A percentile compares a stretch with the other conserved stretches of the same genome.
phyloP scores from a whole-genome alignment of 1,140 invertebrate genomes.

The Drosophila trapezifrons region DNA sequence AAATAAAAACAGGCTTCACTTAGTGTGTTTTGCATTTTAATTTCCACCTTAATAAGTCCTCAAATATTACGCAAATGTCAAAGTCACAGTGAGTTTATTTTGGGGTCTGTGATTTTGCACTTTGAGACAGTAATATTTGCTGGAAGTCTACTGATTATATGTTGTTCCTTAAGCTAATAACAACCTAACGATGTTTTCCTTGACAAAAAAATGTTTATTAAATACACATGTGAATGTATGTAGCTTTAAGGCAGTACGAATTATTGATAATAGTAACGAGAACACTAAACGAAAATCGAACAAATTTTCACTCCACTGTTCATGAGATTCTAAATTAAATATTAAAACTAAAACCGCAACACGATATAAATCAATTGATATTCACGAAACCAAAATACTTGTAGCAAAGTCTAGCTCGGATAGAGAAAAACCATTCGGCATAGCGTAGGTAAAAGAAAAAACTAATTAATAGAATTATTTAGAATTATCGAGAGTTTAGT shows the following conservation, averaged over 20 bases:
- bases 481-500: constrained; percentile 49
- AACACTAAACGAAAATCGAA: constrained; percentile 40
- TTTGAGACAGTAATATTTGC: constrained; percentile 56
- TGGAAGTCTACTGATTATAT: constrained; percentile 12
- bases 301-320: constrained; percentile 58
- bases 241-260: constrained; percentile 39
- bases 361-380: constrained; percentile 27
- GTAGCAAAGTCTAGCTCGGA: constrained; percentile 34
- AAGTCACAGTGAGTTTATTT: constrained; percentile 68
- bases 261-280: constrained; percentile 34
- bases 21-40: constrained; percentile 9
- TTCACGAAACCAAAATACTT: constrained; percentile 16
- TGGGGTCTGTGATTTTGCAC: constrained; percentile 69
- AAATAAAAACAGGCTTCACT: constrained; percentile 10
- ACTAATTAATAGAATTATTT: constrained; percentile 54
- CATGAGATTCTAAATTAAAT: constrained; percentile 81
- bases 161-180: constrained; percentile 17
- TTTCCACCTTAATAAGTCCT: constrained; percentile 16
- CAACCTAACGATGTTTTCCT: constrained; percentile 21
- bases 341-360: constrained; percentile 40
- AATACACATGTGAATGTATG: constrained; percentile 34
- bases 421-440: constrained; percentile 28
- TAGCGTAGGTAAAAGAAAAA: constrained; percentile 43
- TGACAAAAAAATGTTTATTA: constrained; percentile 29
- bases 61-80: constrained; percentile 59